Percentiles rank a stretch among this genome's conserved stretches.
These are phyloP conservation scores for Phoxinus dragarum DNA, from an alignment of 2,797 vertebrate genomes.

Conservation along the genomic window DNA sequence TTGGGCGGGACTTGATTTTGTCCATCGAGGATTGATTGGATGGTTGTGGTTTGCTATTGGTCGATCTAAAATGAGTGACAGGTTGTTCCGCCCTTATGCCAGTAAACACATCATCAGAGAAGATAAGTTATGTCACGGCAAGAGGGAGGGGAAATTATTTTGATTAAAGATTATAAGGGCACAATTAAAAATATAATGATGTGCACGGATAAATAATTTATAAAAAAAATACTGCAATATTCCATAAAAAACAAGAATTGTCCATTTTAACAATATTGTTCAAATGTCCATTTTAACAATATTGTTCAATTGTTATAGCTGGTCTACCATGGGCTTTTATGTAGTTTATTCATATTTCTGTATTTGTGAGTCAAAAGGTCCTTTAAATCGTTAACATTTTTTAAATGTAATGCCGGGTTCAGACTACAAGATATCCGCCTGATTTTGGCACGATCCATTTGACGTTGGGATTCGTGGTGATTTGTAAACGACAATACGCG, in stretches of 20 bases:
- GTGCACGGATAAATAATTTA: no score
- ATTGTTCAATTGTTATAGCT: no score
- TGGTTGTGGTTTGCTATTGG: not conserved
- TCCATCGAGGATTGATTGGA: not conserved
- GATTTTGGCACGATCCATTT: not conserved
- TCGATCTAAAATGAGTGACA: not conserved
- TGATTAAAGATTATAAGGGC: no score
- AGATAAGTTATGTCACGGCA: no score
- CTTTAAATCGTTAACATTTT: not conserved
- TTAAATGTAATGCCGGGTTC: not conserved
- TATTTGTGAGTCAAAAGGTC: not conserved
- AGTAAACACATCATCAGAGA: no score
- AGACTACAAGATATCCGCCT: not conserved
- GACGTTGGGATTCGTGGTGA: not conserved
- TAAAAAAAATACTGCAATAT: no score
- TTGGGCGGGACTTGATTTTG: not conserved
- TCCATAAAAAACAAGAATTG: no score
- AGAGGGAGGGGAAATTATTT: no score
- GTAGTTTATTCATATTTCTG: not conserved
- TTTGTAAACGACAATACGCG: no score
- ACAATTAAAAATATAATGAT: no score
- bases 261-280: no score
- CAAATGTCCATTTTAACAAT: no score
- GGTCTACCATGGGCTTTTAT: not conserved
- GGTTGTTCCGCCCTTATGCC: not conserved